A percentile compares a stretch with the other conserved stretches of the same genome.
Conservation (phyloP, 2,888 invertebrate genomes). For the Lepidonotus clava region DNA sequence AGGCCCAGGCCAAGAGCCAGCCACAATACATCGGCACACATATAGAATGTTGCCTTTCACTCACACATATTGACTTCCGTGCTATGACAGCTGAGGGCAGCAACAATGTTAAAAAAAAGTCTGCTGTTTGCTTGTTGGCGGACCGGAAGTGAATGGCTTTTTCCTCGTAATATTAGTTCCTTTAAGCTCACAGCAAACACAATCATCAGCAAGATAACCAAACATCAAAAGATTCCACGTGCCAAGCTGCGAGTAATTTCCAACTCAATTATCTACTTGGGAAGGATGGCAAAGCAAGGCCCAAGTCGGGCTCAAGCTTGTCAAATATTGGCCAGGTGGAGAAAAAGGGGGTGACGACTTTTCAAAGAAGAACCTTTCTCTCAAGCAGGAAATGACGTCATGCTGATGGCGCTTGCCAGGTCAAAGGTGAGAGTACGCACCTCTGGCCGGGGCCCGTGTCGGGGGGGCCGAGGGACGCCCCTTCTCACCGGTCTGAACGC, state of each 20-base stretch:
- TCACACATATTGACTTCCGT: too few relatives aligned
- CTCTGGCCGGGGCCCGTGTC: not conserved
- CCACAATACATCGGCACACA: not conserved
- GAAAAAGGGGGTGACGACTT: not conserved
- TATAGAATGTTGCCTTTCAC: too few relatives aligned
- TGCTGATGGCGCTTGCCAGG: not conserved
- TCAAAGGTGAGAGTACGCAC: slow-evolving; percentile 15
- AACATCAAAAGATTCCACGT: not conserved
- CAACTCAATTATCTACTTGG: not conserved
- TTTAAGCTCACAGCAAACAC: slow-evolving; percentile 6
- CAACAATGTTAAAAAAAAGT: too few relatives aligned
- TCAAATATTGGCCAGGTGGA: slow-evolving; percentile 28
- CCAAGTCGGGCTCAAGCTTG: not conserved
- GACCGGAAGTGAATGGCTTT: not conserved
- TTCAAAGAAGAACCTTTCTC: not conserved
- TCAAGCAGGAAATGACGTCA: slow-evolving; percentile 22
- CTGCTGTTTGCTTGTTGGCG: not conserved
- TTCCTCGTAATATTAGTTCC: not conserved
- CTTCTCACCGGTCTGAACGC: not conserved
- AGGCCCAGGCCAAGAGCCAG: too few relatives aligned
- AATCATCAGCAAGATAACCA: not conserved
- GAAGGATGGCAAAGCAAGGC: not conserved
- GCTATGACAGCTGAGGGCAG: too few relatives aligned
- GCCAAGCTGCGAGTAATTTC: not conserved
- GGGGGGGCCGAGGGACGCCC: not conserved